These are phyloP conservation scores for Chondrosia reniformis DNA, from an alignment of 37 sponge, comb jelly and placozoan species.

Conservation along the genomic window DNA sequence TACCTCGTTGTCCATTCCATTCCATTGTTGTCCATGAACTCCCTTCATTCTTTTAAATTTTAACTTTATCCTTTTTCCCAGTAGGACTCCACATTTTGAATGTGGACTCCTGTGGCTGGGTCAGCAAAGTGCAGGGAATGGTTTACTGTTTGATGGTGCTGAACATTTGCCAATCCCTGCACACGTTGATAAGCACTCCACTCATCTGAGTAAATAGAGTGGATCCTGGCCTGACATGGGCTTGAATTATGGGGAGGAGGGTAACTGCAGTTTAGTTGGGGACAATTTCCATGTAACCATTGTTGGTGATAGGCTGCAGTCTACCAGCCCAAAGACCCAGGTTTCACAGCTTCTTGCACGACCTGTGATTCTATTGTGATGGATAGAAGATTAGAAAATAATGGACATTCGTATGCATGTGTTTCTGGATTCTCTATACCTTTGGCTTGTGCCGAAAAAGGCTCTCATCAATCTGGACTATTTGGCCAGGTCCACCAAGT, in stretches of 20 bases:
- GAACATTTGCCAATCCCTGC: constrained; percentile 22
- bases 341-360: no score
- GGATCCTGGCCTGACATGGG: constrained; percentile 26
- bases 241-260: constrained; percentile 51
- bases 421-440: no score
- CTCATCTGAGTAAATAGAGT: constrained; percentile 44
- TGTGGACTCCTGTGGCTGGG: constrained; percentile 50
- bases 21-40: no score
- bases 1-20: no score
- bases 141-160: constrained; percentile 43
- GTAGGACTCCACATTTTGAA: constrained; percentile 56
- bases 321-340: constrained; percentile 69
- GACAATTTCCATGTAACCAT: constrained; percentile 63
- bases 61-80: constrained; percentile 20
- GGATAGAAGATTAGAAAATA: no score
- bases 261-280: constrained; percentile 39
- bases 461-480: no score
- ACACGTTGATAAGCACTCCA: constrained; percentile 44
- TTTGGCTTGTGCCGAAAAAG: no score
- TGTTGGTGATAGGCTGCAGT: constrained; percentile 9
- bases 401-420: no score
- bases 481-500: no score
- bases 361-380: no score
- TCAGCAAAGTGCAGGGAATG: constrained; percentile 57
- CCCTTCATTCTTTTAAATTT: neutral